phyloP scores from a whole-genome alignment of 2,797 vertebrate genomes.

The Aplochiton taeniatus region DNA sequence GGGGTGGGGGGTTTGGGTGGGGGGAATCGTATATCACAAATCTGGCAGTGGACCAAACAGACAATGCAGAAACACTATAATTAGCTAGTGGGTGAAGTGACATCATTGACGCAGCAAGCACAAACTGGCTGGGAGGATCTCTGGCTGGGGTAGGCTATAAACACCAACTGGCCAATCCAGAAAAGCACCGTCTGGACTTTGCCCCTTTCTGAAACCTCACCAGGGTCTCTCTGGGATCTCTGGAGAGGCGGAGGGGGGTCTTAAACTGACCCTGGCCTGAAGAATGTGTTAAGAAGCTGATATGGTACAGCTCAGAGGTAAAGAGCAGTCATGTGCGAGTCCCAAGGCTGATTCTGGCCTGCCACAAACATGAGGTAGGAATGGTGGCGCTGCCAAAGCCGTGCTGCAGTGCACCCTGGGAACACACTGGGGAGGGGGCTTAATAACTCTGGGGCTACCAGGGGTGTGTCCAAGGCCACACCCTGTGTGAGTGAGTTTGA shows the following conservation, averaged over 20 bases:
- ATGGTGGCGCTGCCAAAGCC: conserved; percentile 35
- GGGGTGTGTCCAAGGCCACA: not conserved
- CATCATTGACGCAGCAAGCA: conserved; percentile 30
- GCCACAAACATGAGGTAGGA: conserved; percentile 2
- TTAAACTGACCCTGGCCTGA: conserved; percentile 23
- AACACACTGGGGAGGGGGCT: not conserved
- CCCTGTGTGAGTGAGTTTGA: conserved; percentile 23
- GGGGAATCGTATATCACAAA: conserved; percentile 27
- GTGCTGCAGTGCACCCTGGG: not conserved
- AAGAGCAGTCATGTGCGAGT: conserved; percentile 69
- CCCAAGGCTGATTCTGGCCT: conserved; percentile 32
- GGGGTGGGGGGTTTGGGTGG: conserved; percentile 20
- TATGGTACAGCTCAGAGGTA: conserved; percentile 39
- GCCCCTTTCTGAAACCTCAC: conserved; percentile 3
- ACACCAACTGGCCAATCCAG: not conserved
- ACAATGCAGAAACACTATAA: conserved; percentile 13
- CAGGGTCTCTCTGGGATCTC: conserved; percentile 12
- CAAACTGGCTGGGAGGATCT: conserved; percentile 2
- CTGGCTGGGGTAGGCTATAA: conserved; percentile 13
- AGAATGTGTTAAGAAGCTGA: conserved; percentile 58
- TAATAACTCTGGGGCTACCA: not conserved
- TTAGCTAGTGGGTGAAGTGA: conserved; percentile 28
- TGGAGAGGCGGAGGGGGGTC: conserved; percentile 28
- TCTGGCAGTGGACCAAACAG: conserved; percentile 30
- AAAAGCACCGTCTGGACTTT: conserved; percentile 13